Base-by-base conservation (phyloP, 2,113 vertebrate species). In the Seriola aureovittata region DNA sequence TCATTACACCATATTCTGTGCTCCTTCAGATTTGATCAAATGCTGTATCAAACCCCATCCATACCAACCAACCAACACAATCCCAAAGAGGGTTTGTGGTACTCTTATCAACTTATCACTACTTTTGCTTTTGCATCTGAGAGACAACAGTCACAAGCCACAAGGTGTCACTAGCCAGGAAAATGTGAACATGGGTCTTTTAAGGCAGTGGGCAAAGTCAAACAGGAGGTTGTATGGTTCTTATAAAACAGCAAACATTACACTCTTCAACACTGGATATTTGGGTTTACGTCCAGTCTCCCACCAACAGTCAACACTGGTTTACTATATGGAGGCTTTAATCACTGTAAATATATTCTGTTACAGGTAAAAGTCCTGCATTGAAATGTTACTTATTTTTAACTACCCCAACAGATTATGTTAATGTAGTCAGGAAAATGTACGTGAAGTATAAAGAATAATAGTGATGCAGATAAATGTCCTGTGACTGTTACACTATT, bases 261-360 rank as follows among this genome's bases (percentile, higher is more conserved):
- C n/a, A 55, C 54, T 55, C n/a, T 10, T 55, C 9, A 17, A 60
- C 70, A 68, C 25, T 32, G 32, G 54, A 12, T 1, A 12, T 55
- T 23, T 23, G 2, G 21, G 54, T 55, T 55, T 55, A 23, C 0
- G 19, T 52, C 19, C 50, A 21, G 50, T 21, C 46, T 52, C 50
- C 17, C n/a, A 21, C 19, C 50, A 52, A 52, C 50, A 52, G 19
- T 52, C n/a, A 57, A 25, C n/a, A 57, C 1, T 23, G n/a, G n/a
- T 57, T 55, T 70, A 48, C 42, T 38, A 17, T 70, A 54, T 52
- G 11, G 13, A 60, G 32, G 50, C 21, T 60, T 59, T 52, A 73
- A 62, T 62, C 29, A 29, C 29, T 29, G 2, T 29, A 25, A 25
- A 25, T 25, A 25, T 25, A 25, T 25, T 25, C 25, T 25, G 25